These are phyloP conservation scores for Cataglyphis rosenhaueri DNA, from an alignment of 2,888 invertebrate species.

Conservation along the genomic window DNA sequence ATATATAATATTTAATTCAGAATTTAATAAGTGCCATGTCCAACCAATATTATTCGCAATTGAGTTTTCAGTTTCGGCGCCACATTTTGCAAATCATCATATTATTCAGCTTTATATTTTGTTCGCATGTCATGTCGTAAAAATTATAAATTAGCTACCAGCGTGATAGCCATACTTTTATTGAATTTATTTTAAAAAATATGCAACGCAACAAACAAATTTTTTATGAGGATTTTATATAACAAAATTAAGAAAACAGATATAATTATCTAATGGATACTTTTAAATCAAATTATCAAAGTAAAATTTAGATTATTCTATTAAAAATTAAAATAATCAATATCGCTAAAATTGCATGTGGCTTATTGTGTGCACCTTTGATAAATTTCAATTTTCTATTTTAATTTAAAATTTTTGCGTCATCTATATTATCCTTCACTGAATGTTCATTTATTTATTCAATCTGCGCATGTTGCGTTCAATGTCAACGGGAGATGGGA, in stretches of 20 bases:
- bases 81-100: conserved; percentile 2
- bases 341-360: not conserved
- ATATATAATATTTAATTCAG: not conserved
- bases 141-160: conserved; percentile 44
- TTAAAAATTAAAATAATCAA: not conserved
- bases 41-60: conserved; percentile 12
- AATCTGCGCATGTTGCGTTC: not conserved
- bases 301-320: not conserved
- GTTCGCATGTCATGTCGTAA: conserved; percentile 20
- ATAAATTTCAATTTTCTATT: not conserved
- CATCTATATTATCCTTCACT: not conserved
- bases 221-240: not conserved
- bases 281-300: not conserved
- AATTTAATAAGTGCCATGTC: conserved; percentile 13
- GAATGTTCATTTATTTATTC: not conserved
- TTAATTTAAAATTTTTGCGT: not conserved
- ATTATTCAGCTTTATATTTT: conserved; percentile 35
- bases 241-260: not conserved
- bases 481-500: not conserved
- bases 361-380: not conserved
- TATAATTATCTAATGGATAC: not conserved
- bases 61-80: conserved; percentile 13
- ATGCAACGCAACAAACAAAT: not conserved
- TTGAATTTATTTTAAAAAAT: conserved; percentile 11
- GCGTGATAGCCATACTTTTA: conserved; percentile 16